These are phyloP conservation scores for Seriola rivoliana DNA, from an alignment of 2,113 vertebrate genomes.

Conservation along the genomic window DNA sequence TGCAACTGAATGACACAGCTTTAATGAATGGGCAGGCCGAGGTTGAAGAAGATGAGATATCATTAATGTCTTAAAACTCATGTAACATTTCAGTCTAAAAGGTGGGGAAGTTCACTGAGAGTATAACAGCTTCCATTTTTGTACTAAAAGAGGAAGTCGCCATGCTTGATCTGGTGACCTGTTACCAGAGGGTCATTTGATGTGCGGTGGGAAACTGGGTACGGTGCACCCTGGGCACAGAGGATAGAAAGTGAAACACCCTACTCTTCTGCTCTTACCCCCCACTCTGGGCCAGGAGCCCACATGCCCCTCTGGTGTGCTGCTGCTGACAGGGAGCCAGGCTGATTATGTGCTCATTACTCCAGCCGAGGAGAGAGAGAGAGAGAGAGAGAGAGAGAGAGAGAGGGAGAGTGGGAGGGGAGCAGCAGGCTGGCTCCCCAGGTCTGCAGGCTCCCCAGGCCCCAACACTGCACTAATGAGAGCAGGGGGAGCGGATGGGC, in stretches of 20 bases:
- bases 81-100: background rate
- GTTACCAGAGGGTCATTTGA: constrained; percentile 53
- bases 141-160: constrained; percentile 60
- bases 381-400: constrained; percentile 26
- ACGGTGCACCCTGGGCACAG: constrained; percentile 28
- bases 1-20: background rate
- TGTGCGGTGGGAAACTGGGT: constrained; percentile 52
- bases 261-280: constrained; percentile 66
- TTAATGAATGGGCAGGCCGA: background rate
- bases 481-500: constrained; percentile 81
- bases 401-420: constrained; percentile 65
- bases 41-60: background rate
- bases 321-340: constrained; percentile 79
- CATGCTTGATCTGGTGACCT: constrained; percentile 61
- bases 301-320: constrained; percentile 79
- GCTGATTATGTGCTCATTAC: constrained; percentile 86
- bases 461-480: constrained; percentile 82
- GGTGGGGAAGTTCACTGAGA: constrained; percentile 46
- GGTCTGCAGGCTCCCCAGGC: constrained; percentile 79
- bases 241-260: constrained; percentile 64
- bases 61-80: background rate
- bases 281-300: constrained; percentile 76
- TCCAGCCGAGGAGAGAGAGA: constrained; percentile 50
- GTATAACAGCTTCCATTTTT: constrained; percentile 50
- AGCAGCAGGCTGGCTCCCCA: constrained; percentile 79